phyloP scores from a whole-genome alignment of 2,888 invertebrate genomes.

The Mycogona germanica region DNA sequence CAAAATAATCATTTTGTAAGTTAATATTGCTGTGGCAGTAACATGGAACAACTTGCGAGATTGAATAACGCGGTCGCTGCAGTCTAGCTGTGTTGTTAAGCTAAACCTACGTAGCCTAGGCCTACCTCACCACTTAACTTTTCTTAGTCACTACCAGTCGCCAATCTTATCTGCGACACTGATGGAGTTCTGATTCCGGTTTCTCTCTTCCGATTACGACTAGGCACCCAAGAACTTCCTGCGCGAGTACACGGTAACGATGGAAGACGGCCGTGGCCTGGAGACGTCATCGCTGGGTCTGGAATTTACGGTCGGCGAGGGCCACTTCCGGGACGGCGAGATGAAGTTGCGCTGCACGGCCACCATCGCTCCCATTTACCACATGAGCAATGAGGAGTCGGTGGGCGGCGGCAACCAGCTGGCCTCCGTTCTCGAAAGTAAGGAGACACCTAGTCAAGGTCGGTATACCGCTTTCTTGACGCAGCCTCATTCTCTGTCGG shows the following conservation, averaged over 20 bases:
- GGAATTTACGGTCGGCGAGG: constrained; percentile 64
- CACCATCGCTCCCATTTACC: constrained; percentile 73
- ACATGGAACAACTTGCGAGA: too few relatives aligned
- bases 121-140: too few relatives aligned
- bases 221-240: constrained; percentile 43
- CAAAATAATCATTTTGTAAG: too few relatives aligned
- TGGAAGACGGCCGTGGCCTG: constrained; percentile 48
- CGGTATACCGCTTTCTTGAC: too few relatives aligned
- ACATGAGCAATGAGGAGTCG: constrained; percentile 73
- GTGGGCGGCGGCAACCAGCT: constrained; percentile 47
- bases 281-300: constrained; percentile 64
- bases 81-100: too few relatives aligned
- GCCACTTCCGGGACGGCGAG: constrained; percentile 67
- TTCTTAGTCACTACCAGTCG: too few relatives aligned
- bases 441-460: constrained; percentile 41
- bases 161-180: too few relatives aligned
- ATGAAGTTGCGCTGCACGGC: constrained; percentile 81
- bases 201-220: constrained; percentile 5
- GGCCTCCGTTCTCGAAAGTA: constrained; percentile 61
- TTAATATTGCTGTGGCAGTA: too few relatives aligned
- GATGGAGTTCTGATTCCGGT: too few relatives aligned
- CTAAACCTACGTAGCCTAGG: too few relatives aligned
- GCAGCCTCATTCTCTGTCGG: too few relatives aligned
- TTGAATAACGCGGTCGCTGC: too few relatives aligned
- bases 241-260: constrained; percentile 32